These are phyloP conservation scores for Bolinopsis microptera DNA, from an alignment of 37 sponge, comb jelly and placozoan genomes.

Conservation along the genomic window DNA sequence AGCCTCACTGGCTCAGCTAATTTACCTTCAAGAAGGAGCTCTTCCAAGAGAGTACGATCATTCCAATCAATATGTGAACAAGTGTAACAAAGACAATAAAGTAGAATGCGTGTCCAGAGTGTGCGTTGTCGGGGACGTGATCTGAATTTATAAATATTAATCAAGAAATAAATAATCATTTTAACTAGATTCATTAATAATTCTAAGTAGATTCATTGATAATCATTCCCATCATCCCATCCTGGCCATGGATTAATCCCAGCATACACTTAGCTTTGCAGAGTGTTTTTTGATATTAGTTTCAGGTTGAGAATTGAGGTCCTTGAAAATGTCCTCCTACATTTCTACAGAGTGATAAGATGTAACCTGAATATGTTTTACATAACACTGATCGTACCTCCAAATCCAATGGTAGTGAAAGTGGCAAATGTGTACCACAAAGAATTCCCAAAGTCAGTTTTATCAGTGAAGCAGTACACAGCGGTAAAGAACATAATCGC, in stretches of 20 bases:
- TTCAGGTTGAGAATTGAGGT: neutral
- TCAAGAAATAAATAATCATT: too few relatives aligned
- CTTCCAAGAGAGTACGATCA: neutral
- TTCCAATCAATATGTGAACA: conserved; percentile 17
- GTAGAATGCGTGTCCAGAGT: neutral
- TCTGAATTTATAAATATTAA: too few relatives aligned
- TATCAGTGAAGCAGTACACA: neutral
- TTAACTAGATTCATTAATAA: too few relatives aligned
- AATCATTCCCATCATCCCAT: too few relatives aligned
- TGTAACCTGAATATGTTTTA: neutral
- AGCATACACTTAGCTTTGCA: too few relatives aligned
- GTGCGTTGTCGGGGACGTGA: neutral
- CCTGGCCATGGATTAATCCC: too few relatives aligned
- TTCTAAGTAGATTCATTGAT: too few relatives aligned
- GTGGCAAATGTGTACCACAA: conserved; percentile 61
- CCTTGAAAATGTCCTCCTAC: neutral
- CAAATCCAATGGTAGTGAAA: conserved; percentile 62
- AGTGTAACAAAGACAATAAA: conserved; percentile 18
- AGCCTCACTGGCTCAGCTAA: too few relatives aligned
- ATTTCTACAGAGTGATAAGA: neutral
- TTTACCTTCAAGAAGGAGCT: neutral
- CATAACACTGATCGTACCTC: conserved; percentile 15
- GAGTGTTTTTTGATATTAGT: neutral
- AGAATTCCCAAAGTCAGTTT: neutral
- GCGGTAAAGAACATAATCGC: neutral